Evolutionary conservation across 2,797 vertebrate genomes (phyloP).

Genomic region (Anisognathus igniventris): DNA sequence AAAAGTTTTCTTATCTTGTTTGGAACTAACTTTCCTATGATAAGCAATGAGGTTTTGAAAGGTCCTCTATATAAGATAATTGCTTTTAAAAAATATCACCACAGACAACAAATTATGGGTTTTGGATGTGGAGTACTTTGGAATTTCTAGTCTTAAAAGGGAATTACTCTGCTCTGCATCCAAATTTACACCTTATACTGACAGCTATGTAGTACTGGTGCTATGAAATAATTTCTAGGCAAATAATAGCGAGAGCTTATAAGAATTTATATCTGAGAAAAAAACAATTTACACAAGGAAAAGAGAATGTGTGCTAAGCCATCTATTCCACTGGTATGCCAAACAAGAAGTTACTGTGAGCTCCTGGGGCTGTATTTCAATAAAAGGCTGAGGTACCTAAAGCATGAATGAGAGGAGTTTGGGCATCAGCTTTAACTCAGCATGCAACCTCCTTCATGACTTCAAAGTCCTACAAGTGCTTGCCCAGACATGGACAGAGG

Average conservation of each 20-base stretch:
- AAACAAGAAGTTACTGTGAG: not conserved
- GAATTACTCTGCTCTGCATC: not conserved
- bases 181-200: not conserved
- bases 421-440: not conserved
- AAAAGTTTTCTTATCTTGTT: not conserved
- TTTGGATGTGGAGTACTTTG: not conserved
- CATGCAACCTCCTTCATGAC: not conserved
- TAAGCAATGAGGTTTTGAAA: not conserved
- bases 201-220: accelerated
- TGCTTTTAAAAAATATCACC: not conserved
- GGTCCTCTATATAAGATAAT: not conserved
- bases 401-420: not conserved
- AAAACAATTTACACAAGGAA: not conserved
- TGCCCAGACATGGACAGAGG: not conserved
- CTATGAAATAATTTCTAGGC: not conserved
- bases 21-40: not conserved
- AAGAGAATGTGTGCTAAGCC: not conserved
- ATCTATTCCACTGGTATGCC: not conserved
- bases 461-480: not conserved
- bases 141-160: not conserved
- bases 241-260: not conserved
- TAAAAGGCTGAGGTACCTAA: not conserved
- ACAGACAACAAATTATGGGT: accelerated
- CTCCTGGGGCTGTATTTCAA: not conserved
- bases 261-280: not conserved